Base-by-base conservation (phyloP, 2,888 invertebrate species). In the Allolobophora icterica region DNA sequence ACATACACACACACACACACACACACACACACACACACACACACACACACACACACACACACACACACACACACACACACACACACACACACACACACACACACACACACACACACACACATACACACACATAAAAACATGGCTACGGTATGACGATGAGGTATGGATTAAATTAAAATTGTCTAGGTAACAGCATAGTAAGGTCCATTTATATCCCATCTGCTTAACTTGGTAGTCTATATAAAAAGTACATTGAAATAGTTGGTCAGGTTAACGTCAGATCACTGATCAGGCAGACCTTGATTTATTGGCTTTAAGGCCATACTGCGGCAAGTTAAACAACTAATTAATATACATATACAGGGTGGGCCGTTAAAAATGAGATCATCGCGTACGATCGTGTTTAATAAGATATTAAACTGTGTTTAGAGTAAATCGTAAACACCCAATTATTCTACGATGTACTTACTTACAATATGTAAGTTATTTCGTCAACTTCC, bases 41-140 rank as follows among this genome's bases (percentile, higher is more conserved):
- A 24, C 5, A 40, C 5, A 13, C 42, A 17, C 40, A 89, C n/a
- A 89, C 90, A 89, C 13, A 45, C 45, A 89, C n/a, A 89, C 38
- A 89, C n/a, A 89, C 3, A 8, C 38, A 38, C 11, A 30, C n/a
- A 71, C 11, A 71, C 13, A 24, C 8, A 71, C 11, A 30, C 5
- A 89, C 38, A 89, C n/a, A 45, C 90, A 89, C 4, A 89, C 40
- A 45, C n/a, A 89, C 90, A 89, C n/a, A 89, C 40, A 89, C n/a
- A 89, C 90, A 89, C 13, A 45, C 45, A 89, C n/a, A 89, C 38
- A 89, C n/a, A 89, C n/a, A 30, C 24, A 5, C 89, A 89, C 19
- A 89, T 42, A 38, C n/a, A 35, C 42, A 89, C 42, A 40, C 11
- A 89, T 30, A 24, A 4, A 40, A 42, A 13, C 42, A 17, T 42